Base-by-base conservation (phyloP, 2,888 invertebrate species). In the Dicranocentrus wangi region DNA sequence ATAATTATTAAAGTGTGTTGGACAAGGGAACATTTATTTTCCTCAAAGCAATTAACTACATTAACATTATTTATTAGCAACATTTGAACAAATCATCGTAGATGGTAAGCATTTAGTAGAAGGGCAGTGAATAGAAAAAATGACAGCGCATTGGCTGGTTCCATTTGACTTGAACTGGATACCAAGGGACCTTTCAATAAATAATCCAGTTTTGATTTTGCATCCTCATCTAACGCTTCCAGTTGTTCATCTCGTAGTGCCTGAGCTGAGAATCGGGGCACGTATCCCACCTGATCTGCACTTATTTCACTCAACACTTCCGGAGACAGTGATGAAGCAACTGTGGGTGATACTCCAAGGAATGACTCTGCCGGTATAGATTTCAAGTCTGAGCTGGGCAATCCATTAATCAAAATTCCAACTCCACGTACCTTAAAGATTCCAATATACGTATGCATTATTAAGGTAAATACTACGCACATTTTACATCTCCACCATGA, bases 221-320 rank as follows among this genome's bases (percentile, higher is more conserved):
- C 83, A 13, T 85, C 84, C 7, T 61, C 65, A 3, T 66, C 63
- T 8, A 85, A 39, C 0, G 58, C 28, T 2, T 58, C 71, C 23
- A 84, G 25, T 77, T 85, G 85, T 25, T 80, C 79, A 2, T 81
- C 78, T 5, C 66, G 79, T 63, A 85, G 53, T 28, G 84, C 80
- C 53, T 84, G 84, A 10, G 85, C 85, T 21, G 85, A 84, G 51
- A 85, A 85, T 27, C 83, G 60, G 17, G 85, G 85, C 21, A 85
- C 69, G 60, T 82, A 75, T 39, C 61, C 72, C 10, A 83, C 39
- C 75, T 85, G 84, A n/a, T 83, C 84, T 10, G 83, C 3, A 28
- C 65, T 83, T 17, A 85, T 39, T 25, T 58, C 65, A 5, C 51
- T 47, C 1, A 85, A 63, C 19, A 83, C 51, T 0, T 51, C 1